Evolutionary conservation across 2,888 invertebrate genomes (phyloP).

Genomic region (Pachydiplax longipennis): DNA sequence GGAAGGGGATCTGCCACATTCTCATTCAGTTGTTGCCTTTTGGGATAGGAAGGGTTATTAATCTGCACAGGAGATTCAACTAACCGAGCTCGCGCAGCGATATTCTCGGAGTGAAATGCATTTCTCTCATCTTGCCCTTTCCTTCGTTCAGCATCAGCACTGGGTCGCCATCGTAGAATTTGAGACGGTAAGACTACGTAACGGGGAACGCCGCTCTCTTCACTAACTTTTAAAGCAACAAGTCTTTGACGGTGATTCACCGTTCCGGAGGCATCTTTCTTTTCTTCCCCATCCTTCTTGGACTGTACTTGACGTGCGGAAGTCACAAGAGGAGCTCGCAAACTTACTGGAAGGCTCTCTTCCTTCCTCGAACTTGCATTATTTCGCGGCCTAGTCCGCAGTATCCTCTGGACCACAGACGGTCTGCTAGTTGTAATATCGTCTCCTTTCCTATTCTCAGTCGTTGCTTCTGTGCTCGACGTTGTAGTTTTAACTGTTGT

Average conservation of each 20-base stretch:
- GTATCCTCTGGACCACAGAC: constrained; percentile 28
- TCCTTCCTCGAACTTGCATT: not conserved
- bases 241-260: not conserved
- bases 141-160: not conserved
- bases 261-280: not conserved
- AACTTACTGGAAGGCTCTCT: not conserved
- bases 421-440: constrained; percentile 46
- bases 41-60: not conserved
- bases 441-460: not conserved
- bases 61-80: not conserved
- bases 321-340: not conserved
- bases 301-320: not conserved
- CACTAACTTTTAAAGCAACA: not conserved
- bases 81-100: not conserved
- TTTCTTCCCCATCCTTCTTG: not conserved
- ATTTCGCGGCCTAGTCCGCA: not conserved
- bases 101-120: not conserved
- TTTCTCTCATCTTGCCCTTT: not conserved
- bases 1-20: not conserved
- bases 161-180: not conserved
- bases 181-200: constrained; percentile 6
- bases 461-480: not conserved
- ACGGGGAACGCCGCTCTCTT: not conserved
- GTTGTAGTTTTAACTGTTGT: not conserved
- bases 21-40: not conserved